These are phyloP conservation scores for Corythaeola cristata DNA, from an alignment of 2,113 vertebrate species.

Conservation along the genomic window DNA sequence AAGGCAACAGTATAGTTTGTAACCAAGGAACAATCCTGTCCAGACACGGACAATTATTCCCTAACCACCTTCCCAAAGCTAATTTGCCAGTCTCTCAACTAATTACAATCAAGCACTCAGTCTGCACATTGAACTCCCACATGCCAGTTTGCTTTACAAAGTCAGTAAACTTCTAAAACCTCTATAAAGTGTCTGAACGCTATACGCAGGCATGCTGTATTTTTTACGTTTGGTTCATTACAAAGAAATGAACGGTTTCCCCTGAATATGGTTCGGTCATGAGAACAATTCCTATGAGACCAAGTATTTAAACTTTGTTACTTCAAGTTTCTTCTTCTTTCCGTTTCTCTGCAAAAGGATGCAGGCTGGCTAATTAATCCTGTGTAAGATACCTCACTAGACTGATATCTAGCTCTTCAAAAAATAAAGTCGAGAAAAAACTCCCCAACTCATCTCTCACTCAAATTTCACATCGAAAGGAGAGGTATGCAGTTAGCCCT, in stretches of 20 bases:
- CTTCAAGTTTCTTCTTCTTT: background rate
- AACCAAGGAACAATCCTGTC: constrained; percentile 7
- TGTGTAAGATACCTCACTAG: too few relatives aligned
- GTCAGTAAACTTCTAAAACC: background rate
- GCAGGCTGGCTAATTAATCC: background rate
- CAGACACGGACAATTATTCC: constrained; percentile 39
- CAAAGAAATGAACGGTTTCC: background rate
- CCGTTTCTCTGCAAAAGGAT: background rate
- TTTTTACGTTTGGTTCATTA: background rate
- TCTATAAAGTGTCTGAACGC: background rate
- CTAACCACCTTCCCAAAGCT: constrained; percentile 24
- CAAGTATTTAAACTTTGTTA: background rate
- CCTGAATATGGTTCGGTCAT: background rate
- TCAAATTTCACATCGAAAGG: background rate
- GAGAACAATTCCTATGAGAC: background rate
- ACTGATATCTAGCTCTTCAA: background rate
- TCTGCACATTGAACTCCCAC: background rate
- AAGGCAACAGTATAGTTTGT: background rate
- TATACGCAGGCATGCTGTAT: background rate
- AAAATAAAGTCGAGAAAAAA: background rate
- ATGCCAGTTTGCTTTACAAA: background rate
- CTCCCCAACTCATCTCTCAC: background rate
- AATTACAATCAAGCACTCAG: background rate
- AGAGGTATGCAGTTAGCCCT: background rate
- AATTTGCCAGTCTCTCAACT: constrained; percentile 40